Conservation (phyloP, 2,888 invertebrate species). For the Sycophila texana region DNA sequence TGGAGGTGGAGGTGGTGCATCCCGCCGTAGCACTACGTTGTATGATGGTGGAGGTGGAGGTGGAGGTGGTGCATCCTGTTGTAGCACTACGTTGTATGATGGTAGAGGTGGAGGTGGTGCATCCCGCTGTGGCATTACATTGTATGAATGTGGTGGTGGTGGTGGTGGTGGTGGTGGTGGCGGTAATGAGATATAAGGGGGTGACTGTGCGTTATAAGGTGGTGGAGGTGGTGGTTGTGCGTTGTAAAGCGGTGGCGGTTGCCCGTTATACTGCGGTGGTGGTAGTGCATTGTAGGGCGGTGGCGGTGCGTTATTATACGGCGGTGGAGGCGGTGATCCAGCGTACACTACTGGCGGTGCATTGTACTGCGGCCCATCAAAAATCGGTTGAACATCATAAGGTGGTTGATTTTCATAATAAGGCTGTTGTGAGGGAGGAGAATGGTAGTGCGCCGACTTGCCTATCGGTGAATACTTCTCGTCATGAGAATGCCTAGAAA, state of each 20-base stretch:
- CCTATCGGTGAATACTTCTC: too few species aligned
- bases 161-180: not conserved
- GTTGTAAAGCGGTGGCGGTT: not conserved
- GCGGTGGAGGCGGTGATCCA: not conserved
- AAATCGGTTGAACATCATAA: not conserved
- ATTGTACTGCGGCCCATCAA: constrained; percentile 5
- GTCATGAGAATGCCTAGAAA: too few species aligned
- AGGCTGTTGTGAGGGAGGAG: too few species aligned
- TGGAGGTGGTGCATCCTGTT: not conserved
- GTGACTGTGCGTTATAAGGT: not conserved
- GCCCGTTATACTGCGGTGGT: not conserved
- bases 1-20: not conserved
- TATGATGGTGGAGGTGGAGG: not conserved
- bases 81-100: not conserved
- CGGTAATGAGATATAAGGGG: not conserved
- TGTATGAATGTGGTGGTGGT: too few species aligned
- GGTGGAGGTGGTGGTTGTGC: not conserved
- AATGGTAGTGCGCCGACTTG: too few species aligned
- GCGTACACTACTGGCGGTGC: not conserved
- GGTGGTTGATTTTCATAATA: too few species aligned
- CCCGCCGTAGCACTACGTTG: not conserved
- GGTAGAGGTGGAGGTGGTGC: not conserved
- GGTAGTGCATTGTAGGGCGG: not conserved
- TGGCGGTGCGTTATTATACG: constrained; percentile 1
- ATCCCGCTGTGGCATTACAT: not conserved